Conservation (phyloP, 2,113 vertebrate species). For the Lynx canadensis region DNA sequence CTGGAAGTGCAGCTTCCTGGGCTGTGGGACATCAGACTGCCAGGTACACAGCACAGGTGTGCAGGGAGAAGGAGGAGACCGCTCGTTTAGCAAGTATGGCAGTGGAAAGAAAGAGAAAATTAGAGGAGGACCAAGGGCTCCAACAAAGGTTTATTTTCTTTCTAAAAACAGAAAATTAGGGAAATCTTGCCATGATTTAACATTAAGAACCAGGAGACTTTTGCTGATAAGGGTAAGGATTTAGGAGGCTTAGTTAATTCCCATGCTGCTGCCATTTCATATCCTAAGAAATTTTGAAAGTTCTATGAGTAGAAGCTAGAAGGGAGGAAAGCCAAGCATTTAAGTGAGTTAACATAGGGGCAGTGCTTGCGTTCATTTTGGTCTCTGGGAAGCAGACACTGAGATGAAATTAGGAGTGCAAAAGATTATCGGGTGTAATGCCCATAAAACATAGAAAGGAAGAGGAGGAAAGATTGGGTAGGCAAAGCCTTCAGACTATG, state of each 20-base stretch:
- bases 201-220: neutral
- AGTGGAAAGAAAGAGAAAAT: neutral
- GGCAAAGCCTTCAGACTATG: neutral
- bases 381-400: neutral
- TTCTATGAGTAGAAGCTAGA: neutral
- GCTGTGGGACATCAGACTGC: neutral
- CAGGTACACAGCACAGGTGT: rapidly evolving
- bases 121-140: neutral
- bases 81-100: neutral
- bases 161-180: neutral
- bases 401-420: neutral
- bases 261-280: slow-evolving; percentile 3
- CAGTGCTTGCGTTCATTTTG: neutral
- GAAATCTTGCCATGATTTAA: neutral
- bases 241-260: slow-evolving; percentile 23
- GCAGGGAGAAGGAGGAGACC: neutral
- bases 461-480: neutral
- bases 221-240: neutral
- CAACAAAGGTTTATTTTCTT: neutral
- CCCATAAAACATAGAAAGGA: neutral
- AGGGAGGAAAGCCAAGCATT: neutral
- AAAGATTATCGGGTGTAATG: neutral
- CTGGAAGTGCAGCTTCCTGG: neutral
- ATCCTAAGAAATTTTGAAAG: neutral
- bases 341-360: neutral